phyloP scores from a whole-genome alignment of 2,888 invertebrate genomes.

The Zhengitettix transpicula region DNA sequence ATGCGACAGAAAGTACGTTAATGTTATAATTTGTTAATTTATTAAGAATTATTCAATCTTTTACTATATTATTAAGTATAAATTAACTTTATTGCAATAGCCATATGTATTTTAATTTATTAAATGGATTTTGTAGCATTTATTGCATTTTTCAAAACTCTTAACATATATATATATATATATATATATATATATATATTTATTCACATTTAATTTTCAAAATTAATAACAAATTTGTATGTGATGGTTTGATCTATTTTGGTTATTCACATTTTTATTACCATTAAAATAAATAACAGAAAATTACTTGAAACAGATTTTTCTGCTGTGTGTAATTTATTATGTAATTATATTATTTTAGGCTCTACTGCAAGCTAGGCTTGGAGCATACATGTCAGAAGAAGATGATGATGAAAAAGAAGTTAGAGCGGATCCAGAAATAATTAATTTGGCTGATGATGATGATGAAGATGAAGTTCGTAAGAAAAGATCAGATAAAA shows the following conservation, averaged over 20 bases:
- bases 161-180: too few relatives aligned
- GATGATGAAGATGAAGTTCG: constrained; percentile 12
- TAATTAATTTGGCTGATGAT: constrained; percentile 18
- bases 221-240: too few relatives aligned
- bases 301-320: too few relatives aligned
- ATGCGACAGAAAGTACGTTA: constrained; percentile 67
- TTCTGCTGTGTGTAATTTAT: background rate
- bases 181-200: too few relatives aligned
- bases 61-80: background rate
- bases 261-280: too few relatives aligned
- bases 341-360: constrained; percentile 13
- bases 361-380: constrained; percentile 52
- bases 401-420: constrained; percentile 12
- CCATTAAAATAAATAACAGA: too few relatives aligned
- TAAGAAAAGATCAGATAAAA: constrained; percentile 10
- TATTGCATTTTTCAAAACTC: too few relatives aligned
- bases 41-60: constrained; percentile 3
- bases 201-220: too few relatives aligned
- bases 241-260: too few relatives aligned
- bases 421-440: constrained; percentile 10
- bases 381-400: constrained; percentile 53
- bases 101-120: too few relatives aligned
- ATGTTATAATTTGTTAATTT: constrained; percentile 7
- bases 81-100: too few relatives aligned
- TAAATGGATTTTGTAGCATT: too few relatives aligned